Evolutionary conservation across 2,888 invertebrate species (phyloP), one percentile per base, ranked within the genome.

Genomic region (Plebejus argus): DNA sequence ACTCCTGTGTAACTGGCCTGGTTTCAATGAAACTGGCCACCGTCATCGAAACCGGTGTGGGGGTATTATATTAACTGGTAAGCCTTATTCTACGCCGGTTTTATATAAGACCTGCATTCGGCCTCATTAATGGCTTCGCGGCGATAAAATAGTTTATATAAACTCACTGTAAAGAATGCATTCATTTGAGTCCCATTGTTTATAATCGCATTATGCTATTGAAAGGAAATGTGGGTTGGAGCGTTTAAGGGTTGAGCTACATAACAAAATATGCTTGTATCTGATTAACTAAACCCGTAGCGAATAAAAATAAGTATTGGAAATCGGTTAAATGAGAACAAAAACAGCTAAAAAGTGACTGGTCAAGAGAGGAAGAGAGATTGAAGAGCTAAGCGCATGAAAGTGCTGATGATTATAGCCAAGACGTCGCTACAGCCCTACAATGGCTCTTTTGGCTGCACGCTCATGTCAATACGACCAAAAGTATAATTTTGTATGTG

Each of bases 171-270:
- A 33, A 18, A 66, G 28, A 66, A 28, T 66, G 66, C 66, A 39
- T 72, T 72, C 39, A 72, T 71, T 71, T 71, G 4, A 45, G 45
- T 45, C 45, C 72, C 20, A 49, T 39, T 72, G 72, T 72, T 39
- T 45, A 45, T 20, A 49, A 39, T 72, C 72, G 39, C 20, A 72
- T 72, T 39, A 72, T 72, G 45, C 66, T 33, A 66, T 66, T 66
- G 66, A 66, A 66, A 28, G 15, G 28, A 66, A 66, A 66, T 66
- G 66, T 66, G 28, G 28, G 28, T 66, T 66, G 66, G 28, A 15
- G 66, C 28, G 66, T 15, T 66, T 28, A 66, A 66, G 61, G 61
- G 61, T 61, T 61, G 61, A 61, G 23, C 23, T 58, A 20, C 58
- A 58, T 61, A 53, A 53, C 45, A 45, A 53, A 53, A 53, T 53